Conservation (phyloP, 2,888 invertebrate genomes). For the Andrena camellia region DNA sequence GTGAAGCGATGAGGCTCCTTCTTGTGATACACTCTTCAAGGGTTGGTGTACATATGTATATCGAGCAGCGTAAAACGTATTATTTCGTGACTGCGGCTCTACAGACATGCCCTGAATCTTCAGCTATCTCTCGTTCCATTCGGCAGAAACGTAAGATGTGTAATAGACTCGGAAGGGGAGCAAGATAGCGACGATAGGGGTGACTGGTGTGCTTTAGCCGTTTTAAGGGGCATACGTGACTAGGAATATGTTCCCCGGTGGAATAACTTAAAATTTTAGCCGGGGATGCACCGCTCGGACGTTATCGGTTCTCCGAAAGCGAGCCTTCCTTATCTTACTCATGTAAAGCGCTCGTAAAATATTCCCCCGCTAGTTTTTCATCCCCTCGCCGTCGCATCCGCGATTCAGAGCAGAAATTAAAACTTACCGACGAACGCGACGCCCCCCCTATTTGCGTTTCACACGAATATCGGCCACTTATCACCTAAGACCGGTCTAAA, state of each 20-base stretch:
- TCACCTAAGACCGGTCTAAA: slow-evolving; percentile 2
- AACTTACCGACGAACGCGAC: slow-evolving; percentile 20
- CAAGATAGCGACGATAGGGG: slow-evolving; percentile 14
- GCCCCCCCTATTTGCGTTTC: background rate
- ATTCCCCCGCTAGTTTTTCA: slow-evolving; percentile 20
- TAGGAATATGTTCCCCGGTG: slow-evolving; percentile 13
- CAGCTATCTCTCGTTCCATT: background rate
- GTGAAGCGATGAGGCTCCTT: no score
- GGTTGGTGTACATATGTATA: background rate
- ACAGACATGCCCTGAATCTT: background rate
- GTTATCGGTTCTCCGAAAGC: background rate
- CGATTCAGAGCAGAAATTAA: slow-evolving; percentile 30
- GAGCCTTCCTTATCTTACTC: slow-evolving; percentile 1
- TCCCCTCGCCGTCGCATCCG: background rate
- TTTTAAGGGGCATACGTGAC: slow-evolving; percentile 32
- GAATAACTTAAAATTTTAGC: slow-evolving; percentile 29
- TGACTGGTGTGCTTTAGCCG: background rate
- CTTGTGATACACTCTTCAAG: background rate
- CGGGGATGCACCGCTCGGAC: background rate
- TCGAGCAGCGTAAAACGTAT: background rate
- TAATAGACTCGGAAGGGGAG: no score
- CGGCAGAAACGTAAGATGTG: slow-evolving; percentile 9
- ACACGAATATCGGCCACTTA: slow-evolving; percentile 7
- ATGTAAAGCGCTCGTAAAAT: slow-evolving; percentile 38
- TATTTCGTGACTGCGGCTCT: background rate